Evolutionary conservation across 2,797 vertebrate species (phyloP).

Genomic region (Enteromius afrohamiltoni): DNA sequence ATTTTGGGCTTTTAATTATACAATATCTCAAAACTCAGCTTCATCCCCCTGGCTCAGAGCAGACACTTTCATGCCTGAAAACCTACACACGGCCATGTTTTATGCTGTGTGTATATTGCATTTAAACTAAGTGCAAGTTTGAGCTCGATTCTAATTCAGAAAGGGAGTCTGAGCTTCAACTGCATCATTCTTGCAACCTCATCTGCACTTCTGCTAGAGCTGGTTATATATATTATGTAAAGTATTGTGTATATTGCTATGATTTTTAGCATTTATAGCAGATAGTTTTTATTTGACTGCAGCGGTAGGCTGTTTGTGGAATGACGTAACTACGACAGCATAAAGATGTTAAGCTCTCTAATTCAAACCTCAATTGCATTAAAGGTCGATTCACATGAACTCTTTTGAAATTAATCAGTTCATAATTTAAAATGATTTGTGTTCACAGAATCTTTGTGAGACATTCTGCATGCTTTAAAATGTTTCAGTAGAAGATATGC

Average conservation of each 20-base stretch:
- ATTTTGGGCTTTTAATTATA: neutral
- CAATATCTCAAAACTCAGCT: neutral
- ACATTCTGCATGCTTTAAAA: neutral
- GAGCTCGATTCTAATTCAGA: neutral
- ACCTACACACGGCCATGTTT: neutral
- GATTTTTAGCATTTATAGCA: no score
- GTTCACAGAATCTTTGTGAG: neutral
- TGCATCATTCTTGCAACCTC: neutral
- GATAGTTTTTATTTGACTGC: neutral
- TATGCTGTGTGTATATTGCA: neutral
- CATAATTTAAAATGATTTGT: neutral
- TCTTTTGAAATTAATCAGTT: constrained; percentile 5
- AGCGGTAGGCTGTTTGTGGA: neutral
- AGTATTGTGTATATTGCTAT: neutral
- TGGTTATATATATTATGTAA: neutral
- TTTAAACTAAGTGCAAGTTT: neutral
- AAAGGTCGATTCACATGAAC: neutral
- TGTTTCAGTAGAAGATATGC: neutral
- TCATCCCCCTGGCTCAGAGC: neutral
- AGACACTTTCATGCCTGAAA: neutral
- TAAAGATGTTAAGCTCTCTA: neutral
- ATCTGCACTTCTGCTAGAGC: neutral
- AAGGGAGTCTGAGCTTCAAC: no score
- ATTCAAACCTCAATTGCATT: neutral
- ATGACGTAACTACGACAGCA: neutral